These are phyloP conservation scores for Platysternon megacephalum DNA, from an alignment of 2,113 vertebrate genomes.

Conservation along the genomic window DNA sequence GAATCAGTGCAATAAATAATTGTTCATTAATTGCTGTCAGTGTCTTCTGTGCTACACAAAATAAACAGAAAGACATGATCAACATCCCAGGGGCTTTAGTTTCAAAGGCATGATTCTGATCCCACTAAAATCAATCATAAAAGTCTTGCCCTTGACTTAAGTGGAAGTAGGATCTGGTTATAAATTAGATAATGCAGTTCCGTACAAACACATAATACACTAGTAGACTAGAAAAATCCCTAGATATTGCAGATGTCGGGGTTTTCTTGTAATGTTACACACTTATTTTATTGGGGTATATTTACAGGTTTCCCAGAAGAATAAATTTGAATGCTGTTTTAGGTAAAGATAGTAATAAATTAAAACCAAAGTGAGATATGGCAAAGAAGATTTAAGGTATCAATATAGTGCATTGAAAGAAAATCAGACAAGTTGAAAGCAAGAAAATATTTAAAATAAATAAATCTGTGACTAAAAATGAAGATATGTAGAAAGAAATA, in stretches of 20 bases:
- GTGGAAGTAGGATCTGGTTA: background rate
- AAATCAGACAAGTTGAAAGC: too few relatives aligned
- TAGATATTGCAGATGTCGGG: background rate
- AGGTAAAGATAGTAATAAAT: too few relatives aligned
- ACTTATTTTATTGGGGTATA: too few relatives aligned
- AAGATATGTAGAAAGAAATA: too few relatives aligned
- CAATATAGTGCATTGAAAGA: too few relatives aligned
- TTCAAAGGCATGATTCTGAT: background rate
- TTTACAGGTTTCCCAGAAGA: too few relatives aligned
- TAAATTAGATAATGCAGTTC: background rate
- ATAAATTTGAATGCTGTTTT: too few relatives aligned
- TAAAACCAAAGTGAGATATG: too few relatives aligned
- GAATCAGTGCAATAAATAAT: background rate
- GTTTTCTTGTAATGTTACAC: background rate
- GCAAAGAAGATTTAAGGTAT: too few relatives aligned
- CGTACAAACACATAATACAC: background rate
- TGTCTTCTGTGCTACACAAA: background rate
- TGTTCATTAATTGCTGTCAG: background rate
- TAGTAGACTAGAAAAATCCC: background rate
- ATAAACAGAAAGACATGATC: background rate
- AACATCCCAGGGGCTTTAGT: background rate
- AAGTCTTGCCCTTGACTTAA: background rate
- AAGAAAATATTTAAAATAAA: too few relatives aligned
- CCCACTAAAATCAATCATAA: background rate
- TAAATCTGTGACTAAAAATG: too few relatives aligned